Evolutionary conservation across 2,113 vertebrate genomes (phyloP), one percentile per base, ranked within the genome.

Genomic region (Neolamprologus ventralis): DNA sequence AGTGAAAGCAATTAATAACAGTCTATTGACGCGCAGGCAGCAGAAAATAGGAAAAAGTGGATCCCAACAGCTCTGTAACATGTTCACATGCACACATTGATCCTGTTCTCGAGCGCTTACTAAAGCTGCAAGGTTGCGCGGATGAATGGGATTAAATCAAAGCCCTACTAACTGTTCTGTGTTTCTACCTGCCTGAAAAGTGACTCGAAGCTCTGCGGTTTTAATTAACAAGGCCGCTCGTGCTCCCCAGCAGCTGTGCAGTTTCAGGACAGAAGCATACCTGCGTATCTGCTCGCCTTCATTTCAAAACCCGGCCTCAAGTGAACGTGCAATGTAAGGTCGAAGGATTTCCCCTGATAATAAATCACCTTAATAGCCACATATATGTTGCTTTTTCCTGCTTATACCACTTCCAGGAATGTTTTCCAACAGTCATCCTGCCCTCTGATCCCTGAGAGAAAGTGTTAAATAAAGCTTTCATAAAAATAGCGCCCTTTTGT

Each of bases 61-160:
- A n/a, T 47, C 40, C 37, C 23, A 65, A 31, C 31, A 31, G n/a
- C 7, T n/a, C 54, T 8, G 84, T 31, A 53, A 37, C 40, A 84
- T 17, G 28, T 68, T 45, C 19, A 47, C 35, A 10, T 85, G 33
- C 5, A 2, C 82, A 49, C 37, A 14, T 4, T 31, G 31, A 63
- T 85, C 51, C 9, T 13, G 8, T 47, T 83, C 63, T 54, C 51
- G 71, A 10, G 9, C 13, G 1, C 19, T 58, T 21, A 23, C 12
- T 26, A 51, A 40, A 78, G 83, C 40, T 31, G 80, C 63, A 28
- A 68, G 37, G 68, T 4, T 42, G 45, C 2, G 4, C 37, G 4
- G 53, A 60, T 83, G 84, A 80, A 37, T 14, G 28, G 58, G 71
- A 92, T 85, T 79, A 81, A 80, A 89, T 82, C 23, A 82, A 80